phyloP scores from a whole-genome alignment of 2,888 invertebrate genomes.

The Volucella zonaria region DNA sequence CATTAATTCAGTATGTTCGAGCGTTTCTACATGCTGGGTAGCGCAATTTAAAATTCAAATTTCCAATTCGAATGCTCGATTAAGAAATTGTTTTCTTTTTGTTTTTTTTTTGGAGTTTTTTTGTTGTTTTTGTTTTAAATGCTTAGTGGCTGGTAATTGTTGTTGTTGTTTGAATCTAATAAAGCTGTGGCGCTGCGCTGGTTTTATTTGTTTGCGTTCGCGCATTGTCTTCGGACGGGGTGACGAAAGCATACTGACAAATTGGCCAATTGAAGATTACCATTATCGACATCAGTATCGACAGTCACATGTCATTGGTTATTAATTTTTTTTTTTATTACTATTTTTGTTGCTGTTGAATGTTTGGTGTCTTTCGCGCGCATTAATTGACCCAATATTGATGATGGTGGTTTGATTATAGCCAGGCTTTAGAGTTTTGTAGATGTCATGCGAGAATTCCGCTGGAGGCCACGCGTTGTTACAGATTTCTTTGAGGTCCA shows the following conservation, averaged over 20 bases:
- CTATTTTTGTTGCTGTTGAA: background rate
- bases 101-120: slow-evolving; percentile 16
- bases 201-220: slow-evolving; percentile 44
- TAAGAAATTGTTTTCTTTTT: slow-evolving; percentile 63
- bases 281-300: slow-evolving; percentile 54
- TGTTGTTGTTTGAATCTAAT: slow-evolving; percentile 9
- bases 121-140: slow-evolving; percentile 3
- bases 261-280: slow-evolving; percentile 72
- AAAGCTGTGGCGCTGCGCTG: slow-evolving; percentile 4
- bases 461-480: slow-evolving; percentile 39
- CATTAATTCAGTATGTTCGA: slow-evolving; percentile 67
- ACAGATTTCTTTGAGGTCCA: slow-evolving; percentile 28
- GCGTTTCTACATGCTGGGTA: slow-evolving; percentile 69
- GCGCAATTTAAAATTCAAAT: slow-evolving; percentile 72
- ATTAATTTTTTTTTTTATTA: slow-evolving; percentile 33
- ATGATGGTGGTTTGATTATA: slow-evolving; percentile 43
- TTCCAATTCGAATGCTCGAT: slow-evolving; percentile 67
- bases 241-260: slow-evolving; percentile 68
- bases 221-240: slow-evolving; percentile 33
- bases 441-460: slow-evolving; percentile 51
- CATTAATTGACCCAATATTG: slow-evolving; percentile 46
- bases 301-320: slow-evolving; percentile 48
- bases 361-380: slow-evolving; percentile 1
- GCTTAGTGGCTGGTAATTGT: background rate
- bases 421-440: slow-evolving; percentile 15